A percentile compares a stretch with the other conserved stretches of the same genome.
phyloP scores from a whole-genome alignment of 2,888 invertebrate genomes.

The Euspilapteryx auroguttella region DNA sequence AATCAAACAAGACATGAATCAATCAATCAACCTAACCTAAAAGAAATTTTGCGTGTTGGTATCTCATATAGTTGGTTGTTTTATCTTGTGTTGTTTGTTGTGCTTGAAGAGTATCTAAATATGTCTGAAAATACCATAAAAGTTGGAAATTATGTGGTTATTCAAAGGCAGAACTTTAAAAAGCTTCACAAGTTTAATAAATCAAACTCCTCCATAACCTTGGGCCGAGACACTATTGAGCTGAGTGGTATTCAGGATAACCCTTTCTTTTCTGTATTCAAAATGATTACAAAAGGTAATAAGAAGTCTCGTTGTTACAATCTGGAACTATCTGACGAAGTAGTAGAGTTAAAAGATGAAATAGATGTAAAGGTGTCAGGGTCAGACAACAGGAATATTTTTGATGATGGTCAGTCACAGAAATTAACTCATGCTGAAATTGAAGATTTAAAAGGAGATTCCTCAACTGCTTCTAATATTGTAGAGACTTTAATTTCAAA shows the following conservation, averaged over 20 bases:
- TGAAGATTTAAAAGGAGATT: slow-evolving; percentile 72
- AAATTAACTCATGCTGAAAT: slow-evolving; percentile 83
- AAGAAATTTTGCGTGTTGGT: no score
- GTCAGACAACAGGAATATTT: slow-evolving; percentile 81
- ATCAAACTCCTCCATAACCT: slow-evolving; percentile 60
- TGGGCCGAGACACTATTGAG: slow-evolving; percentile 73
- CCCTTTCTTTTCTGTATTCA: slow-evolving; percentile 75
- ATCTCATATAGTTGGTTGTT: no score
- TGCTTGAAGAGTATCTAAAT: neutral
- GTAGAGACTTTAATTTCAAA: slow-evolving; percentile 86
- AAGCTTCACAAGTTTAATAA: slow-evolving; percentile 76
- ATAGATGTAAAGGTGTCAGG: slow-evolving; percentile 70
- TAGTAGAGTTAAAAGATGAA: slow-evolving; percentile 54
- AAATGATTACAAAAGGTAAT: slow-evolving; percentile 66
- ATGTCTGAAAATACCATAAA: slow-evolving; percentile 40
- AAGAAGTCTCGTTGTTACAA: slow-evolving; percentile 60
- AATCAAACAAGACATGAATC: no score
- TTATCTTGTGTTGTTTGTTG: no score
- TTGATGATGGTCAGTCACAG: slow-evolving; percentile 80
- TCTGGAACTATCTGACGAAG: slow-evolving; percentile 51
- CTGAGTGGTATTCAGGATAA: slow-evolving; percentile 68
- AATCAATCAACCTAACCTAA: no score
- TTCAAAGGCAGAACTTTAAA: slow-evolving; percentile 76
- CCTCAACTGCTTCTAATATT: slow-evolving; percentile 78
- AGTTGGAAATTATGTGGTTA: slow-evolving; percentile 72